Percentiles rank a stretch among this genome's conserved stretches.
phyloP scores from a whole-genome alignment of 2,888 invertebrate species.

The Gandaritis pyraliata region DNA sequence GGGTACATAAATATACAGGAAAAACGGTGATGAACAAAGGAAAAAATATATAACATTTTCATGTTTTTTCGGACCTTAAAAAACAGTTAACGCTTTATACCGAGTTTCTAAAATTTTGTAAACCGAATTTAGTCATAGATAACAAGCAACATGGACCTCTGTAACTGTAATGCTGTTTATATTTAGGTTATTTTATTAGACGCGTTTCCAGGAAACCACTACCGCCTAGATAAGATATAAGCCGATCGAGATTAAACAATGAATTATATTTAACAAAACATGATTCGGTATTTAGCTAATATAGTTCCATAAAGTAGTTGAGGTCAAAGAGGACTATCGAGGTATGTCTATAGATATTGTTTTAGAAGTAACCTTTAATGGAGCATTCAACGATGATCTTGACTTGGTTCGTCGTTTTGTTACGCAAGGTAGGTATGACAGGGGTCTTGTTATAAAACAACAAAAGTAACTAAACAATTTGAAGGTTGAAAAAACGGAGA shows the following conservation, averaged over 20 bases:
- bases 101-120: neutral
- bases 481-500: constrained; percentile 11
- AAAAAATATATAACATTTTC: too few species aligned
- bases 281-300: constrained; percentile 6
- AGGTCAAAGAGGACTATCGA: neutral
- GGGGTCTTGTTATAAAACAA: constrained; percentile 7
- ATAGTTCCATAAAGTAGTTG: neutral
- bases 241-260: constrained; percentile 25
- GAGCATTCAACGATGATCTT: constrained; percentile 9
- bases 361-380: neutral
- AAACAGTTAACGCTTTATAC: too few species aligned
- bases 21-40: too few species aligned
- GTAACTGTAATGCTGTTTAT: neutral
- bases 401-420: constrained; percentile 5
- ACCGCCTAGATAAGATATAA: constrained; percentile 30
- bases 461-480: neutral
- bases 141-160: neutral
- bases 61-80: too few species aligned
- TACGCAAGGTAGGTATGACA: constrained; percentile 1
- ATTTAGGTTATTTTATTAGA: constrained; percentile 18
- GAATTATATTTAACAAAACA: constrained; percentile 21
- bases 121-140: neutral
- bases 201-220: constrained; percentile 28
- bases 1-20: too few species aligned
- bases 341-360: neutral